Conservation (phyloP, 1,140 invertebrate species). For the Amyelois transitella region DNA sequence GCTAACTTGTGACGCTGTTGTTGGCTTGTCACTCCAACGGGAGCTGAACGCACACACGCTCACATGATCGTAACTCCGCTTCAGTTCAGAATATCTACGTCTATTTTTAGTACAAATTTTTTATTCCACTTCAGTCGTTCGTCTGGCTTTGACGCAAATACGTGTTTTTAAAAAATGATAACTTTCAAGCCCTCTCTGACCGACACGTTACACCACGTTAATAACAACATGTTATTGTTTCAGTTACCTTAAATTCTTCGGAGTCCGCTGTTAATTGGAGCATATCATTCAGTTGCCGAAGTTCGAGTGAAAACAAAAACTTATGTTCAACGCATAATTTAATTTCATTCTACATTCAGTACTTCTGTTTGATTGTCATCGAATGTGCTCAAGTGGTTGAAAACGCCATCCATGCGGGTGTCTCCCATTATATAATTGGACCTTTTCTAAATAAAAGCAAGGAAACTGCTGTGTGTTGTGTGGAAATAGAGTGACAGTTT, state of each 20-base stretch:
- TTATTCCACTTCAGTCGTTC: constrained; percentile 48
- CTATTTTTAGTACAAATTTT: constrained; percentile 57
- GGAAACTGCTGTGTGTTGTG: constrained; percentile 72
- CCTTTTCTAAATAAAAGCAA: constrained; percentile 67
- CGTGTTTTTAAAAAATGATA: constrained; percentile 28
- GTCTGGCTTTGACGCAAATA: constrained; percentile 43
- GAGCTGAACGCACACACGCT: constrained; percentile 24
- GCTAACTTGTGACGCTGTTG: constrained; percentile 50
- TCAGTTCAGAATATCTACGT: constrained; percentile 17
- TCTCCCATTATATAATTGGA: constrained; percentile 69
- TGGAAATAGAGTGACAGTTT: constrained; percentile 74
- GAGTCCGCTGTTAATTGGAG: constrained; percentile 43
- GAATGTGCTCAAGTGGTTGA: constrained; percentile 67
- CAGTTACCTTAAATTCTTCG: constrained; percentile 65
- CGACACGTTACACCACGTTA: not conserved
- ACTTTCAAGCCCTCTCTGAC: not conserved
- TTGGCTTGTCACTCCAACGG: constrained; percentile 33
- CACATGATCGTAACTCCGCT: constrained; percentile 51
- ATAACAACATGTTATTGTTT: constrained; percentile 50
- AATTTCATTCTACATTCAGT: constrained; percentile 60
- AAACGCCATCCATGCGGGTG: constrained; percentile 65
- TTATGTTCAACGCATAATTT: constrained; percentile 61
- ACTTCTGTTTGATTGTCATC: constrained; percentile 52
- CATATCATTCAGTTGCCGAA: constrained; percentile 54
- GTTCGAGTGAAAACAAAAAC: constrained; percentile 31